Percentiles rank a stretch among this genome's conserved stretches.
Evolutionary conservation across 2,113 vertebrate genomes (phyloP).

Genomic region (Herpailurus yagouaroundi): DNA sequence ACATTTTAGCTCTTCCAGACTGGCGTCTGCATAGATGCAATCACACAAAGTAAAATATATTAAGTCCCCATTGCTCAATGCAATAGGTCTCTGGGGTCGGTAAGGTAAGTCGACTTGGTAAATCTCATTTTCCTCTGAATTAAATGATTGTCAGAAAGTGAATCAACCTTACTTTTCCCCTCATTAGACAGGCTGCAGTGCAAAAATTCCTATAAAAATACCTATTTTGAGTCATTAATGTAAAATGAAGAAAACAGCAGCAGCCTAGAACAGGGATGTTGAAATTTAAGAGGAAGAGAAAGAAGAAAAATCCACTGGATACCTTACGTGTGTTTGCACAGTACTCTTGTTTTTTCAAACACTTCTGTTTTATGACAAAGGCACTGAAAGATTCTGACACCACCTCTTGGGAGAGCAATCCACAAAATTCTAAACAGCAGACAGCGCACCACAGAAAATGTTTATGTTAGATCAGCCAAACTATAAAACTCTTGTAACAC

Average conservation of each 20-base stretch:
- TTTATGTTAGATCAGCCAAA: constrained; percentile 77
- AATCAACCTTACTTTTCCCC: constrained; percentile 73
- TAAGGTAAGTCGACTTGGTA: constrained; percentile 80
- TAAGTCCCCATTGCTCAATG: constrained; percentile 84
- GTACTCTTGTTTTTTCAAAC: constrained; percentile 76
- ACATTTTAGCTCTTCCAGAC: constrained; percentile 85
- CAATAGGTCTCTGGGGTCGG: constrained; percentile 82
- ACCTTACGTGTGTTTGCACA: constrained; percentile 62
- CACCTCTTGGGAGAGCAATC: constrained; percentile 59
- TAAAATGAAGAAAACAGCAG: constrained; percentile 70
- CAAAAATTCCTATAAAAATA: constrained; percentile 74
- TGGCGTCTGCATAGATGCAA: constrained; percentile 87
- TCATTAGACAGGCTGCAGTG: constrained; percentile 67
- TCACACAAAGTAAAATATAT: constrained; percentile 84
- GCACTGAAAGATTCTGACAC: constrained; percentile 74
- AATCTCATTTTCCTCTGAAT: constrained; percentile 81
- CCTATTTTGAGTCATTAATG: constrained; percentile 75
- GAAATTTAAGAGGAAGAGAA: constrained; percentile 57
- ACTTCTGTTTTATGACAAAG: constrained; percentile 74
- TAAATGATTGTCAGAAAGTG: constrained; percentile 80
- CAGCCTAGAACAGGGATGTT: constrained; percentile 67
- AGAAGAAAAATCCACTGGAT: constrained; percentile 41
- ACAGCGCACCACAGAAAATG: constrained; percentile 65
- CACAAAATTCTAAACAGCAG: constrained; percentile 67
- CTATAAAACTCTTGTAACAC: constrained; percentile 76